Percentiles rank a stretch among this genome's conserved stretches.
Evolutionary conservation across 2,113 vertebrate species (phyloP).

Genomic region (Tyrannus savana): DNA sequence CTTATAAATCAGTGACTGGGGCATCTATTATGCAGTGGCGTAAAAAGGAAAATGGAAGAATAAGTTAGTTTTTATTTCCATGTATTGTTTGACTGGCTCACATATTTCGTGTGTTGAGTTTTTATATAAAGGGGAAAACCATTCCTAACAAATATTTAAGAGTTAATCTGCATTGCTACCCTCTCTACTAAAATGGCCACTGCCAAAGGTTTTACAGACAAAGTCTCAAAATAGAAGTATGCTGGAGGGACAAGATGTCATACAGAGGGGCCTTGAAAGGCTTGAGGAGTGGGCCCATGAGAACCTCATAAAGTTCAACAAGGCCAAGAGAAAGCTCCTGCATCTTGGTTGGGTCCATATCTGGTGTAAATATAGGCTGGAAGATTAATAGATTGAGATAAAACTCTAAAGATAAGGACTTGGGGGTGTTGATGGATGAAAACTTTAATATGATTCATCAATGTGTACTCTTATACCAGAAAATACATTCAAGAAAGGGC

Average conservation of each 20-base stretch:
- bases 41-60: not conserved
- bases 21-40: not conserved
- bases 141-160: not conserved
- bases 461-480: not conserved
- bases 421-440: accelerated
- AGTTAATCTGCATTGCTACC: not conserved
- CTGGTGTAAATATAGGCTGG: not conserved
- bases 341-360: accelerated
- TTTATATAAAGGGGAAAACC: not conserved
- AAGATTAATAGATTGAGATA: not conserved
- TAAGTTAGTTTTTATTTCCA: not conserved
- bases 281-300: not conserved
- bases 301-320: not conserved
- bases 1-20: not conserved
- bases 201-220: not conserved
- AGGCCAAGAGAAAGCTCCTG: not conserved
- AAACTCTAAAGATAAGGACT: not conserved
- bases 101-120: not conserved
- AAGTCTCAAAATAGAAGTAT: not conserved
- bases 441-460: not conserved
- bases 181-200: not conserved
- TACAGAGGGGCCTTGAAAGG: not conserved
- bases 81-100: not conserved
- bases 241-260: accelerated
- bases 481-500: not conserved